phyloP scores from a whole-genome alignment of 2,888 invertebrate species.

The Rhagium mordax region DNA sequence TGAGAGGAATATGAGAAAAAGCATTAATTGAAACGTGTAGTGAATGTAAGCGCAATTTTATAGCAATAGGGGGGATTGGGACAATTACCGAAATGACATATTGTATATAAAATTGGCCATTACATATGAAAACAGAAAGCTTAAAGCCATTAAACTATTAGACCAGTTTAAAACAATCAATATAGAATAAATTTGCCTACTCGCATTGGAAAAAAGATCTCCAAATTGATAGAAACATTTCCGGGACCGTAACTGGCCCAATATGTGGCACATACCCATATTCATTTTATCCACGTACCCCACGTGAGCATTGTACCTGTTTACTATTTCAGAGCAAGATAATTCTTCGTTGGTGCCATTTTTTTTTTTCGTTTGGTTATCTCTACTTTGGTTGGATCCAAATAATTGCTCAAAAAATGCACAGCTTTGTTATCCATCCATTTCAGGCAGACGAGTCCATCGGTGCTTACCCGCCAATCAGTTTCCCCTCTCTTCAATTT shows the following conservation, averaged over 20 bases:
- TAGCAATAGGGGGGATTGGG: background rate
- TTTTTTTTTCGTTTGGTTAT: too few species aligned
- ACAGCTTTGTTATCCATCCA: too few species aligned
- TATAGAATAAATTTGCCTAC: background rate
- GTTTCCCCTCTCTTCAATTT: background rate
- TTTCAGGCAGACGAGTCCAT: background rate
- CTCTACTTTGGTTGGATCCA: too few species aligned
- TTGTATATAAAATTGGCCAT: background rate
- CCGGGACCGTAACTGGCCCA: background rate
- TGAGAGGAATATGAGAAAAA: background rate
- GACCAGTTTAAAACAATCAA: background rate
- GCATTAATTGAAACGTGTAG: background rate
- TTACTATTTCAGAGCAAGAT: too few species aligned
- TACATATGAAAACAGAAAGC: background rate
- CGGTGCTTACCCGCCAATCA: background rate
- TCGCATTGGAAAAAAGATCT: background rate
- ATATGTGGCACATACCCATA: background rate
- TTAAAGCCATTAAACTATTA: constrained; percentile 3
- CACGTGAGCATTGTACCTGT: too few species aligned
- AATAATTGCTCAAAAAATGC: too few species aligned
- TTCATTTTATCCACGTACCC: too few species aligned
- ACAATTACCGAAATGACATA: constrained; percentile 8
- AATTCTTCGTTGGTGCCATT: too few species aligned
- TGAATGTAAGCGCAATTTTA: constrained; percentile 1
- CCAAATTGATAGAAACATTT: background rate